Conservation (phyloP, 2,113 vertebrate species). For the Bambusicola thoracicus region DNA sequence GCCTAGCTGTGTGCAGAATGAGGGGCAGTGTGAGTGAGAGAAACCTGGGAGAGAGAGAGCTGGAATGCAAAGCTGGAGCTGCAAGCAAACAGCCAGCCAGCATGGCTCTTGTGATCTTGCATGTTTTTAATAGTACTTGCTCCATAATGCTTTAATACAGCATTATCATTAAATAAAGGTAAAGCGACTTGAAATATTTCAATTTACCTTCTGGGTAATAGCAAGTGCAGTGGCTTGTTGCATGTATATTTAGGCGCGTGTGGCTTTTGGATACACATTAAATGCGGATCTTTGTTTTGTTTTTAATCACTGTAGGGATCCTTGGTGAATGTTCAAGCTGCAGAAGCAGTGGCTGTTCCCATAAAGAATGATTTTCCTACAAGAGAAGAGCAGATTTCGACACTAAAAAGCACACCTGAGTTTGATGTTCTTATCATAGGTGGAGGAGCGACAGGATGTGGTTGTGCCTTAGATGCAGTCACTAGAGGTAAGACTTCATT, state of each 20-base stretch:
- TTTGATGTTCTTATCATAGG: conserved; percentile 94
- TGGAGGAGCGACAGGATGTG: conserved; percentile 93
- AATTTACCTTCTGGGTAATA: rapidly evolving
- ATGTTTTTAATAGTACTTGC: neutral
- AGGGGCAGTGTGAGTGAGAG: neutral
- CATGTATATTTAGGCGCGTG: rapidly evolving
- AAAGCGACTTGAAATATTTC: neutral
- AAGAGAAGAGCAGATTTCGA: conserved; percentile 81
- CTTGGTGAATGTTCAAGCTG: conserved; percentile 82
- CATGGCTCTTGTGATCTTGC: neutral
- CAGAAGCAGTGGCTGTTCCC: conserved; percentile 73
- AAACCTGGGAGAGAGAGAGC: neutral
- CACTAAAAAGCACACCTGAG: conserved; percentile 77
- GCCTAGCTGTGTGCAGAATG: neutral
- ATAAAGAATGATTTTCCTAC: conserved; percentile 79
- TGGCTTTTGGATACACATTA: too few relatives aligned
- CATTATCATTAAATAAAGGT: neutral
- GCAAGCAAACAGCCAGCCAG: neutral
- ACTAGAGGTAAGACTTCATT: conserved; percentile 83
- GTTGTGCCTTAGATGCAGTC: conserved; percentile 94
- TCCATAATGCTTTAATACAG: neutral
- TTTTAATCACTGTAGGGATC: conserved; percentile 74
- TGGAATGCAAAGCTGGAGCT: neutral
- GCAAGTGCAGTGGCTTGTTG: neutral
- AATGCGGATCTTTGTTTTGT: rapidly evolving